Base-by-base conservation (phyloP, 1,140 invertebrate genomes). In the Cydia splendana region DNA sequence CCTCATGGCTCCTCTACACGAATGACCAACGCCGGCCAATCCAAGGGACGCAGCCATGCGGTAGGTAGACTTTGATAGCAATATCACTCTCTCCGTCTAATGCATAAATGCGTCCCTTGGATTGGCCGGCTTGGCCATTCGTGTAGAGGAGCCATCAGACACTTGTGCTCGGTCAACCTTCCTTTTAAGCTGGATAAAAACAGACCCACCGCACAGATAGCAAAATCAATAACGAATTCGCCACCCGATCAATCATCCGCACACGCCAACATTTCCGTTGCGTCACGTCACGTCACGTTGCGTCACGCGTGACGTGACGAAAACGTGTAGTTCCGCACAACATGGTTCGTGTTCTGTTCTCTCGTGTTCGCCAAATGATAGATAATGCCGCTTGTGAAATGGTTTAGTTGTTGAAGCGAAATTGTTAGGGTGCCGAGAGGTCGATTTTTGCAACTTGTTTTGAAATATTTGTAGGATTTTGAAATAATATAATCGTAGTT, bases 271-370 rank as follows among this genome's bases (percentile, higher is more conserved):
- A 79, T 71, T 76, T 20, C 24, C n/a, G 38, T 83, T 80, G 75
- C 79, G 79, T 82, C 76, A 81, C 77, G n/a, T n/a, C 53, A 84
- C 81, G 82, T 84, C 78, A 80, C n/a, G 48, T 83, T 83, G 78
- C 79, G 79, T 82, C 76, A 81, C 76, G 12, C 12, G 57, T 30
- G 13, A 76, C 77, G 79, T 81, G 79, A 82, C 80, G 82, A 79
- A 81, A 84, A 81, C 82, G 73, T 80, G 78, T 84, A 78, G 75
- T 71, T 80, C 51, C 42, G 65, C 10, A 69, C 75, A 75, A 57
- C 34, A 34, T 13, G 42, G 57, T 18, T n/a, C 51, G 45, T 48
- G 45, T 45, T 45, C 34, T 62, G 53, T 28, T 65, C 74, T 80
- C 79, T 69, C 78, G 76, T 24, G 24, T 73, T 74, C 77, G 28